Evolutionary conservation across 1,140 invertebrate species (phyloP), one percentile per base, ranked within the genome.

Genomic region (Ylistrum balloti): DNA sequence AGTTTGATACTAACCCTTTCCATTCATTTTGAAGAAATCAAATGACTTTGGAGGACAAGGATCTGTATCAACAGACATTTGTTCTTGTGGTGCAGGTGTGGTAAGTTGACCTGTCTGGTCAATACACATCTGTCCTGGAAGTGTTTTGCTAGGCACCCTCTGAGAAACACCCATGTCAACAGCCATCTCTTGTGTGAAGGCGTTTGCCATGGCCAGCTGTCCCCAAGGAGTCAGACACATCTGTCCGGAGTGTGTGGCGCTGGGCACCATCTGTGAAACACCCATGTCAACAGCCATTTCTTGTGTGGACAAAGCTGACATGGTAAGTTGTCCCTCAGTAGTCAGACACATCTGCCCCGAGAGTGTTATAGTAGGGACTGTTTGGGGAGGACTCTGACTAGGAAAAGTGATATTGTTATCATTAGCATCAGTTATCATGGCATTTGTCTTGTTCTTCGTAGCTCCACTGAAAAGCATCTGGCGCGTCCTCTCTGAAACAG

Each of bases 391-490:
- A 20, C 74, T 88, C 20, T 41, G 33, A 28, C 88, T 38, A 15
- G 85, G 28, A 35, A 91, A 86, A 11, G 74, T 87, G 35, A 86
- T 85, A 33, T 91, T 88, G 90, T 93, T 93, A 86, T 89, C 85
- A 56, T 93, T 93, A 34, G 92, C 93, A 91, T 93, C 93, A 88
- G 48, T 89, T 13, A 86, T 74, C 33, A 90, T 41, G 33, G 45
- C 86, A 0, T 85, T 48, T 20, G 85, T 34, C 48, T 90, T 74
- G 87, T 90, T 91, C 88, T 89, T 91, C 56, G 92, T 90, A 3
- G 92, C 90, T 28, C 93, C 93, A 91, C 88, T 92, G 86, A 92
- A 93, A 10, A 93, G 86, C n/a, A 92, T 74, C 22, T 92, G 91
- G 86, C 74, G 92, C 17, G 93, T 93, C 87, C 90, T 92, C 38